Evolutionary conservation across 2,888 invertebrate genomes (phyloP).

Genomic region (Holacanthella duospinosa): DNA sequence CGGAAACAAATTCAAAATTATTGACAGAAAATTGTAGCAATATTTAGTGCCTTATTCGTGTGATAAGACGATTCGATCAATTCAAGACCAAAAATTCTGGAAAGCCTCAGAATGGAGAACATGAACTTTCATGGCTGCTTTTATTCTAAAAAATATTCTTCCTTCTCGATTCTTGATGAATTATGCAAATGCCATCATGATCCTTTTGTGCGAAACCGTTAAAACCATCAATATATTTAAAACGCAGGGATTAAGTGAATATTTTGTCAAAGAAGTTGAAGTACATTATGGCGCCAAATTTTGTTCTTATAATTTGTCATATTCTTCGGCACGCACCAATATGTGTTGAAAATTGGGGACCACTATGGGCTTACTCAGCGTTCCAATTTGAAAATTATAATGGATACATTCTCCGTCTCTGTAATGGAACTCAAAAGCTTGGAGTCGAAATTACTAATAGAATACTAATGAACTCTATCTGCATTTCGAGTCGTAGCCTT

Average conservation of each 20-base stretch:
- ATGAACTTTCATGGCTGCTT: constrained; percentile 13
- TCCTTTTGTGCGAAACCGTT: neutral
- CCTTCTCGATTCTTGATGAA: neutral
- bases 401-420: constrained; percentile 7
- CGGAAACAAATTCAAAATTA: constrained; percentile 11
- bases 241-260: neutral
- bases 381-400: constrained; percentile 22
- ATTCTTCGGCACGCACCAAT: constrained; percentile 12
- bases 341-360: constrained; percentile 20
- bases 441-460: neutral
- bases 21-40: constrained; percentile 10
- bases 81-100: constrained; percentile 15
- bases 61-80: constrained; percentile 7
- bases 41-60: constrained; percentile 16
- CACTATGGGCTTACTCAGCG: constrained; percentile 18
- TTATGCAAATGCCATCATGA: constrained; percentile 4
- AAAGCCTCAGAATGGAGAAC: constrained; percentile 26
- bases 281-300: constrained; percentile 9
- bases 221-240: neutral
- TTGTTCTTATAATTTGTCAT: constrained; percentile 19
- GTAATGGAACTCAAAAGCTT: neutral
- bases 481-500: too few species aligned
- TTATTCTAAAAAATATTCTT: constrained; percentile 14
- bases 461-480: too few species aligned
- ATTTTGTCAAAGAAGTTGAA: constrained; percentile 8